A percentile compares a stretch with the other conserved stretches of the same genome.
These are phyloP conservation scores for Schizothorax lantsangensis DNA, from an alignment of 2,797 vertebrate genomes.

Conservation along the genomic window DNA sequence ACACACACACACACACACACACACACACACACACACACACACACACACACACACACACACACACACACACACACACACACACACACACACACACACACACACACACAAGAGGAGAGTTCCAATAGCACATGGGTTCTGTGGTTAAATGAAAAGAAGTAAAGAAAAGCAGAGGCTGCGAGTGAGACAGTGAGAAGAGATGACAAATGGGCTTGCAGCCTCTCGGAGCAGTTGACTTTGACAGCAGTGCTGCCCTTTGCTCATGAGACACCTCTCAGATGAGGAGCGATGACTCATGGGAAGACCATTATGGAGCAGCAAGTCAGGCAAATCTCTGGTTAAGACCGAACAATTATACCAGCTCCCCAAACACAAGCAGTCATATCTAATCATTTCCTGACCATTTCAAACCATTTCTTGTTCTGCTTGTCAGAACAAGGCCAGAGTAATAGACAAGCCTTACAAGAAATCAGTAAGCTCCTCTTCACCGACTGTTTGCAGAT, in stretches of 20 bases:
- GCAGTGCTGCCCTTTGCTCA: slow-evolving; percentile 35
- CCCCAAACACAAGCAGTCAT: slow-evolving; percentile 44
- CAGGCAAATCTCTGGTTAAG: slow-evolving; percentile 55
- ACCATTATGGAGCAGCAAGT: slow-evolving; percentile 49
- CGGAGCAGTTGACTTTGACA: slow-evolving; percentile 19
- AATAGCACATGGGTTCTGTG: neutral
- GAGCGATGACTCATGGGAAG: slow-evolving; percentile 54
- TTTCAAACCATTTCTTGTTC: slow-evolving; percentile 17
- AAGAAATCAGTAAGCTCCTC: neutral
- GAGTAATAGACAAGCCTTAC: neutral
- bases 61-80: too few species aligned
- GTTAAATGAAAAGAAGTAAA: slow-evolving; percentile 7
- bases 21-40: too few species aligned
- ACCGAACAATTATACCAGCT: slow-evolving; percentile 56
- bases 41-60: too few species aligned
- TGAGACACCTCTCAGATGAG: slow-evolving; percentile 49
- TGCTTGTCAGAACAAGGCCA: slow-evolving; percentile 19
- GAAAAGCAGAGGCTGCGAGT: neutral
- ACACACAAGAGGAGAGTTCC: neutral
- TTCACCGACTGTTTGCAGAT: neutral
- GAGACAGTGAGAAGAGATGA: neutral
- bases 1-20: too few species aligned
- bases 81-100: too few species aligned
- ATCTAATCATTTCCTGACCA: slow-evolving; percentile 13
- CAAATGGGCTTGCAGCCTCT: slow-evolving; percentile 22